Evolutionary conservation across 2,113 vertebrate species (phyloP).

Genomic region (Onychorhynchus coronatus): DNA sequence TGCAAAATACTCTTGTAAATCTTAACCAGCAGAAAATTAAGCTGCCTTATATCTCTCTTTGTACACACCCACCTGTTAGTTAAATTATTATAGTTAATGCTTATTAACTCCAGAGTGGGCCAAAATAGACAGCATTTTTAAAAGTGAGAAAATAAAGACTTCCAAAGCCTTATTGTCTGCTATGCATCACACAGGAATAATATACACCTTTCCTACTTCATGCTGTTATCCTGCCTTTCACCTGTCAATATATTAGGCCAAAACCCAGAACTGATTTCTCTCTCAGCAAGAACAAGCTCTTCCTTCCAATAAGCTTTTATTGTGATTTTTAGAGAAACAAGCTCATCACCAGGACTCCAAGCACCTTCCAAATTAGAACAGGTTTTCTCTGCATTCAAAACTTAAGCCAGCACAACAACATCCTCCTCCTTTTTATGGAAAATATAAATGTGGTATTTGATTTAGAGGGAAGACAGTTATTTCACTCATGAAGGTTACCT

Average conservation of each 20-base stretch:
- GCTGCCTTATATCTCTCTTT: neutral
- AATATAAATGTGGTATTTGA: neutral
- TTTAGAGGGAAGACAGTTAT: neutral
- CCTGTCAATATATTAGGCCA: neutral
- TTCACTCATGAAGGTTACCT: neutral
- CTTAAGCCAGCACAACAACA: neutral
- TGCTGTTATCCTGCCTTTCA: neutral
- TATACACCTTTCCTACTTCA: neutral
- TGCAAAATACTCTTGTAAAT: neutral
- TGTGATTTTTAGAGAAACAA: constrained; percentile 40
- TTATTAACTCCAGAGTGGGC: neutral
- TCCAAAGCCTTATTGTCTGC: neutral
- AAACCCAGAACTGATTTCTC: neutral
- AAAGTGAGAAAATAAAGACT: neutral
- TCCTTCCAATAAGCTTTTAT: constrained; percentile 12
- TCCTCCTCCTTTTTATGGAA: neutral
- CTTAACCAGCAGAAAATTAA: neutral
- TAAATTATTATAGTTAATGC: neutral
- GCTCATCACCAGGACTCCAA: neutral
- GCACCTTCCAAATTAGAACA: neutral
- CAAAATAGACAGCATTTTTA: neutral
- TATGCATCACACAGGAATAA: neutral
- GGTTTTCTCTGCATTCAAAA: neutral
- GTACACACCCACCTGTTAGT: neutral
- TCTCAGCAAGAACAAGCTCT: neutral